Evolutionary conservation across 1,140 invertebrate species (phyloP), one percentile per base, ranked within the genome.

Genomic region (Drosophila kanapiae): DNA sequence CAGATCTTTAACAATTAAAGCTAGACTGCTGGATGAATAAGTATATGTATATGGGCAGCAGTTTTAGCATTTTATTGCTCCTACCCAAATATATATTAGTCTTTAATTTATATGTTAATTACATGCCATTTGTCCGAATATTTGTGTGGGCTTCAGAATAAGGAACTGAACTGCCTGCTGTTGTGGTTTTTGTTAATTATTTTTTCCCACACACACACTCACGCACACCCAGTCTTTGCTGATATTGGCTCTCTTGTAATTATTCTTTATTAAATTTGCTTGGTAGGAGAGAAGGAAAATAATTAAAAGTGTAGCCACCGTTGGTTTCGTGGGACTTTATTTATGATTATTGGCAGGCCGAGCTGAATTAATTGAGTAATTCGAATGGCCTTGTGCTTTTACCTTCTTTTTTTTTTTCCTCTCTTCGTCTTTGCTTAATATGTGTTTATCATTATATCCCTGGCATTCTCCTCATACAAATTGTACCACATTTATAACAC

Each of bases 71-170:
- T 87, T 87, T 63, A 87, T 87, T 80, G 47, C 33, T 27, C 23
- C 80, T 40, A 9, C 63, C 49, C 57, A 49, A 78, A 86, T 87
- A 83, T 84, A 63, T 88, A 69, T 78, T 84, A 90, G 85, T 75
- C 68, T 62, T 84, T 81, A 88, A 87, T 87, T 88, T 88, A 80
- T 87, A 80, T 88, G 80, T 90, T 87, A 87, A 87, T 87, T 88
- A 79, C 70, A 64, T 58, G 70, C 62, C 70, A 87, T 80, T 76
- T 78, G 42, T 60, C 61, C 7, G 42, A 53, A 45, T 29, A 27
- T 31, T 18, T 48, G 57, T 38, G 37, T 43, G 57, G 14, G 51
- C 59, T 42, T 63, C 54, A 14, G 58, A 56, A 69, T 74, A 65
- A 62, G 49, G 4, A 47, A 54, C 33, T 54, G 43, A 47, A 54